Conservation (phyloP, 2,888 invertebrate species). For the Chrysina gloriosa region DNA sequence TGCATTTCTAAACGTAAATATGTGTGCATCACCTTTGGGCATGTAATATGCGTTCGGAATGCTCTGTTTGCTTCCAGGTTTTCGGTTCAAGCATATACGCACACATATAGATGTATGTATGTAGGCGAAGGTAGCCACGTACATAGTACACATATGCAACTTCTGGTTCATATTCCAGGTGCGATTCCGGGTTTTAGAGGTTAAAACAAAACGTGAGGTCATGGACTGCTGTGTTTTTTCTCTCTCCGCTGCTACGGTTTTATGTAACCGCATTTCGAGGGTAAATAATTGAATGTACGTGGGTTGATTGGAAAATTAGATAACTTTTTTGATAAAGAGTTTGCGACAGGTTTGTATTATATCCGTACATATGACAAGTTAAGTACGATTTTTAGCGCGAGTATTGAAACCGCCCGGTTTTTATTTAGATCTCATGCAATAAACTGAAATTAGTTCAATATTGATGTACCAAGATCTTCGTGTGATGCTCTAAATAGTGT, state of each 20-base stretch:
- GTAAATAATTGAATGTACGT: constrained; percentile 38
- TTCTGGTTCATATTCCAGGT: constrained; percentile 45
- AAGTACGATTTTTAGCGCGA: too few species aligned
- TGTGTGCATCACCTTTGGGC: constrained; percentile 30
- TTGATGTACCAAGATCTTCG: too few species aligned
- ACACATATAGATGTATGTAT: background rate
- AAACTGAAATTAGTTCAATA: too few species aligned
- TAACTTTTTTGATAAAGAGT: constrained; percentile 8
- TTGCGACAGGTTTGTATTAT: constrained; percentile 10
- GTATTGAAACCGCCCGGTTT: too few species aligned
- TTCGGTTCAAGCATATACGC: constrained; percentile 25
- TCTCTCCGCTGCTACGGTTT: constrained; percentile 20
- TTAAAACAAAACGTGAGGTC: constrained; percentile 45
- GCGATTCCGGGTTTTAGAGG: constrained; percentile 40
- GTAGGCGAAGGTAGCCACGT: background rate
- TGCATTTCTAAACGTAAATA: background rate
- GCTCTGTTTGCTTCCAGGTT: constrained; percentile 39
- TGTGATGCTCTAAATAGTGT: too few species aligned
- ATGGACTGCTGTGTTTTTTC: constrained; percentile 24
- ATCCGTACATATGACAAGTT: too few species aligned
- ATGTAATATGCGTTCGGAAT: constrained; percentile 25
- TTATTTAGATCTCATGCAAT: too few species aligned
- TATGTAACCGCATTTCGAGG: constrained; percentile 37
- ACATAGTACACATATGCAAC: background rate
- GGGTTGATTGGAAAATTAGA: constrained; percentile 34